Conservation (phyloP, 2,113 vertebrate genomes). For the Malaclemys terrapin region DNA sequence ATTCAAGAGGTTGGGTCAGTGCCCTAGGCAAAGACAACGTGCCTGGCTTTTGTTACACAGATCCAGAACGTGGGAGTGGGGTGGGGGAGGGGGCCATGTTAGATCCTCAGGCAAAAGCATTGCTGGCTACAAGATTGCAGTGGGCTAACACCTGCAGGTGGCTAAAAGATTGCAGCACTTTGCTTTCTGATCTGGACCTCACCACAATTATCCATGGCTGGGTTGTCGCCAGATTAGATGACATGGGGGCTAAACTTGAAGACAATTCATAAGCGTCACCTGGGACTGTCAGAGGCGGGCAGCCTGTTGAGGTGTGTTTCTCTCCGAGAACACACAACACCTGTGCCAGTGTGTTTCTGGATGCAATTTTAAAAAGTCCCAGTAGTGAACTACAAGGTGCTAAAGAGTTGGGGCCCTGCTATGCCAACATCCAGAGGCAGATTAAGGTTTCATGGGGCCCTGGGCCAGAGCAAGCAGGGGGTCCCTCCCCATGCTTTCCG, state of each 20-base stretch:
- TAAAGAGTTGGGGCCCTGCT: background rate
- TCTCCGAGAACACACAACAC: background rate
- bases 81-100: background rate
- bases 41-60: background rate
- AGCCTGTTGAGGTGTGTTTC: background rate
- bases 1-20: background rate
- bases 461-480: too few species aligned
- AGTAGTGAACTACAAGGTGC: background rate
- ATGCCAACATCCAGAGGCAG: background rate
- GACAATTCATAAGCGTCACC: background rate
- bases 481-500: too few species aligned
- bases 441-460: too few species aligned
- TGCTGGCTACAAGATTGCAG: background rate
- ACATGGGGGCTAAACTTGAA: accelerated
- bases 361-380: background rate
- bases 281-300: background rate
- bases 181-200: background rate
- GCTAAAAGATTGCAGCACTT: background rate
- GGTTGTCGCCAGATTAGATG: background rate
- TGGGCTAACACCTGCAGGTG: background rate
- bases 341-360: accelerated
- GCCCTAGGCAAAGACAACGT: background rate
- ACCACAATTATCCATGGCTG: background rate
- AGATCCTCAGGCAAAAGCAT: background rate
- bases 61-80: too few species aligned